Percentiles rank a stretch among this genome's conserved stretches.
Evolutionary conservation across 2,888 invertebrate genomes (phyloP).

Genomic region (Nymphalis urticae): DNA sequence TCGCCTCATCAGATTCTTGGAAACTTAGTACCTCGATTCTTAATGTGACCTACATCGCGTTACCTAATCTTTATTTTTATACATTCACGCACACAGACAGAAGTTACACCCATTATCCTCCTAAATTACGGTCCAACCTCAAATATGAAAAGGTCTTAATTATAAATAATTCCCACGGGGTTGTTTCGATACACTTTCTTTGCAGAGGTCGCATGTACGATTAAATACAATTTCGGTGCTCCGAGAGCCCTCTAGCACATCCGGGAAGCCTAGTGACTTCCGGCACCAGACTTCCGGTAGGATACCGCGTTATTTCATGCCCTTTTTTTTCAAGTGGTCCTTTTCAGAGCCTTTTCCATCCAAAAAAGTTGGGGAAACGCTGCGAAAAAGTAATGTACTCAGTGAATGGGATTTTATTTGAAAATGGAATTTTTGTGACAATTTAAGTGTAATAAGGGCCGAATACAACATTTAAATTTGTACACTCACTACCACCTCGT

Average conservation of each 20-base stretch:
- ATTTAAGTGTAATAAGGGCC: slow-evolving; percentile 20
- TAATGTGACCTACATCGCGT: background rate
- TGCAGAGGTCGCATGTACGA: slow-evolving; percentile 57
- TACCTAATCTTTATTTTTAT: background rate
- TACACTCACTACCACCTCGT: slow-evolving; percentile 19
- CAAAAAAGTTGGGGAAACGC: slow-evolving; percentile 56
- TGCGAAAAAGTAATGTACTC: slow-evolving; percentile 50
- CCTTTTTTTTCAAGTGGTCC: slow-evolving; percentile 69
- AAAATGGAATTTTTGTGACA: slow-evolving; percentile 37
- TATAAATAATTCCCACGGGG: slow-evolving; percentile 53
- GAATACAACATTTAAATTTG: slow-evolving; percentile 28
- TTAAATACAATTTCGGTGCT: slow-evolving; percentile 74
- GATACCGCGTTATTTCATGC: slow-evolving; percentile 70
- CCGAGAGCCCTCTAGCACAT: slow-evolving; percentile 71
- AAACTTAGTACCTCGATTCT: slow-evolving; percentile 6
- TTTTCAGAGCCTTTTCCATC: slow-evolving; percentile 63
- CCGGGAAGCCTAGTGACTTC: slow-evolving; percentile 78
- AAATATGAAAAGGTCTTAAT: slow-evolving; percentile 50
- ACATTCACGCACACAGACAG: background rate
- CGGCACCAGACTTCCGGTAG: slow-evolving; percentile 72
- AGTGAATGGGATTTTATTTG: slow-evolving; percentile 39
- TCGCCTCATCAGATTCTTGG: background rate
- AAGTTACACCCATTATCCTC: slow-evolving; percentile 32
- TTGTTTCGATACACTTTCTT: slow-evolving; percentile 42
- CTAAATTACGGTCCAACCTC: slow-evolving; percentile 32